Evolutionary conservation across 2,113 vertebrate genomes (phyloP).

Genomic region (Cynopterus brachyotis): DNA sequence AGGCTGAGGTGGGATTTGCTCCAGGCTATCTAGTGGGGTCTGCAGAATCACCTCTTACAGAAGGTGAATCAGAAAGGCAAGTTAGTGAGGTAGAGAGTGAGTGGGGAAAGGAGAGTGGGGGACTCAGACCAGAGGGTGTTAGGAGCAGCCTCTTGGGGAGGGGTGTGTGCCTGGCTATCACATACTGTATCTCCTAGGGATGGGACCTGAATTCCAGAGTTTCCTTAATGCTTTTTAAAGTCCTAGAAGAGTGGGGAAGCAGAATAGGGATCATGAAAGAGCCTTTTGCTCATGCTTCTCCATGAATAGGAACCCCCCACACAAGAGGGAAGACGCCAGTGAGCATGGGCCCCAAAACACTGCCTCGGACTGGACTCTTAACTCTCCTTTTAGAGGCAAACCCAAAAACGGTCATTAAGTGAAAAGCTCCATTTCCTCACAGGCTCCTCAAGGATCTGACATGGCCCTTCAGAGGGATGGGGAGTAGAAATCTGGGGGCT

Average conservation of each 20-base stretch:
- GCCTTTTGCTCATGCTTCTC: background rate
- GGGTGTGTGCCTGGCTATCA: background rate
- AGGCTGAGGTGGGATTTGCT: background rate
- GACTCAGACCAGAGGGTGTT: background rate
- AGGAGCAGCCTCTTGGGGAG: background rate
- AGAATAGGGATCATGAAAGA: background rate
- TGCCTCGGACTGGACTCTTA: background rate
- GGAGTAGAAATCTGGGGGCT: background rate
- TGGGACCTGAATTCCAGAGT: background rate
- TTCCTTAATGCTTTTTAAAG: background rate
- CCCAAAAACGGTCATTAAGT: background rate
- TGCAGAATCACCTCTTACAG: background rate
- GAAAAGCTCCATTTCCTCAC: background rate
- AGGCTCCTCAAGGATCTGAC: background rate
- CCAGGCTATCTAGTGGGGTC: background rate
- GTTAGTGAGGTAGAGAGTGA: background rate
- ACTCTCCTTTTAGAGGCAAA: background rate
- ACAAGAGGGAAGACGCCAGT: background rate
- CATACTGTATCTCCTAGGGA: background rate
- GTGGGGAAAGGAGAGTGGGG: background rate
- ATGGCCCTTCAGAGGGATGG: background rate
- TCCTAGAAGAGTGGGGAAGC: constrained; percentile 12
- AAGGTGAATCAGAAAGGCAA: background rate
- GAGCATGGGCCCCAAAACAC: constrained; percentile 34
- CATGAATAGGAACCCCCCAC: background rate